These are phyloP conservation scores for Taurulus bubalis DNA, from an alignment of 2,113 vertebrate genomes.

Conservation along the genomic window DNA sequence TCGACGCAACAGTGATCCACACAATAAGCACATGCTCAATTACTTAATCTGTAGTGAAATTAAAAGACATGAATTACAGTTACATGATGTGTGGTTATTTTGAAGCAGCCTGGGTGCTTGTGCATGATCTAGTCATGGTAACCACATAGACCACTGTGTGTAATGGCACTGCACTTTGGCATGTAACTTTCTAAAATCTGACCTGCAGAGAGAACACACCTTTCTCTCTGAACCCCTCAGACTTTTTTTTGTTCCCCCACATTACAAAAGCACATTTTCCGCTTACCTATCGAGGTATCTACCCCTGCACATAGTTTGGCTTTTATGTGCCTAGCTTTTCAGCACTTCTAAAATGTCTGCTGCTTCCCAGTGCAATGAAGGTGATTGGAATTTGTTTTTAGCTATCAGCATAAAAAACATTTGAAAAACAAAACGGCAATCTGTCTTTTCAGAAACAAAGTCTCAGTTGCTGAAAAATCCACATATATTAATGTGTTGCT, in stretches of 20 bases:
- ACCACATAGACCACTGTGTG: background rate
- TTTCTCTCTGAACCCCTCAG: background rate
- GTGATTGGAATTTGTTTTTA: background rate
- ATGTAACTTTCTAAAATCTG: background rate
- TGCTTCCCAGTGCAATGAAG: background rate
- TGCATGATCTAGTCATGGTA: constrained; percentile 2
- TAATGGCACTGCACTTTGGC: background rate
- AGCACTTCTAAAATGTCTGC: background rate
- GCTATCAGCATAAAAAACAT: background rate
- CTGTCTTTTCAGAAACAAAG: background rate
- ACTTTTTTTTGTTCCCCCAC: background rate
- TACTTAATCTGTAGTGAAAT: background rate
- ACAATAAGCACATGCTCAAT: background rate
- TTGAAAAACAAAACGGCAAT: background rate
- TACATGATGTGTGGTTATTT: background rate
- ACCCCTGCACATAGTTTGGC: background rate
- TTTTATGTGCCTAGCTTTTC: background rate
- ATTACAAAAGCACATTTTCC: background rate
- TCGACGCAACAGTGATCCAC: background rate
- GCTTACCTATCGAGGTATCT: background rate
- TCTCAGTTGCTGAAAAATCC: background rate
- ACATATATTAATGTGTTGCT: background rate
- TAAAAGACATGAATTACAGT: background rate
- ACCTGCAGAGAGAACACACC: background rate
- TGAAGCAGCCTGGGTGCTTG: background rate